These are phyloP conservation scores for Perca fluviatilis DNA, from an alignment of 2,113 vertebrate genomes.

Conservation along the genomic window DNA sequence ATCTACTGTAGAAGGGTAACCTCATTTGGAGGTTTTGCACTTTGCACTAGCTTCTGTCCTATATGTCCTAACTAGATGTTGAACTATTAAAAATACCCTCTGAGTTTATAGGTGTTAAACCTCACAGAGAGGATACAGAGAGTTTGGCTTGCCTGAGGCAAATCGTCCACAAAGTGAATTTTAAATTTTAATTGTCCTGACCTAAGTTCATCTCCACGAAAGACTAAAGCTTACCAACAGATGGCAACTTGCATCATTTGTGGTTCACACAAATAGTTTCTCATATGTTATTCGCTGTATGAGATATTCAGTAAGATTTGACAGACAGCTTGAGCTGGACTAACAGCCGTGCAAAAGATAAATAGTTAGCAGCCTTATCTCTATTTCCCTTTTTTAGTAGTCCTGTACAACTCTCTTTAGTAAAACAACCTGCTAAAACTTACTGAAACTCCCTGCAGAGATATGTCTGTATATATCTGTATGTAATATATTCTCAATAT, in stretches of 20 bases:
- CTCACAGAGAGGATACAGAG: slow-evolving; percentile 4
- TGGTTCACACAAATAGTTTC: background rate
- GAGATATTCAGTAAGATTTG: slow-evolving; percentile 11
- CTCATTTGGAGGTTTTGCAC: background rate
- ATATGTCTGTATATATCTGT: background rate
- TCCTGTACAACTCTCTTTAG: background rate
- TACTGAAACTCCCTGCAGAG: slow-evolving; percentile 14
- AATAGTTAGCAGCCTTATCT: slow-evolving; percentile 33
- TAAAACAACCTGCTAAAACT: background rate
- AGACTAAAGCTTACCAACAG: slow-evolving; percentile 43
- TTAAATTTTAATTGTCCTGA: slow-evolving; percentile 53
- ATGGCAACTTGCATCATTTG: slow-evolving; percentile 17
- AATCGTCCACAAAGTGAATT: slow-evolving; percentile 51
- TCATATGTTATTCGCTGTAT: slow-evolving; percentile 5
- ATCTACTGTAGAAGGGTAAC: background rate
- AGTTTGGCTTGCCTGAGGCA: slow-evolving; percentile 52
- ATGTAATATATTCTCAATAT: background rate
- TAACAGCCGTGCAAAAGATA: slow-evolving; percentile 28
- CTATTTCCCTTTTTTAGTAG: background rate
- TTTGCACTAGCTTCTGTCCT: slow-evolving; percentile 10
- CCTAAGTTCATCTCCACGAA: slow-evolving; percentile 35
- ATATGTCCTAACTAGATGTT: background rate
- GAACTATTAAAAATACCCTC: slow-evolving; percentile 3
- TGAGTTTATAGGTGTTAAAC: slow-evolving; percentile 13
- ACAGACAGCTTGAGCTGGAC: slow-evolving; percentile 30